Evolutionary conservation across 2,113 vertebrate genomes (phyloP).

Genomic region (Myiagra hebetior): DNA sequence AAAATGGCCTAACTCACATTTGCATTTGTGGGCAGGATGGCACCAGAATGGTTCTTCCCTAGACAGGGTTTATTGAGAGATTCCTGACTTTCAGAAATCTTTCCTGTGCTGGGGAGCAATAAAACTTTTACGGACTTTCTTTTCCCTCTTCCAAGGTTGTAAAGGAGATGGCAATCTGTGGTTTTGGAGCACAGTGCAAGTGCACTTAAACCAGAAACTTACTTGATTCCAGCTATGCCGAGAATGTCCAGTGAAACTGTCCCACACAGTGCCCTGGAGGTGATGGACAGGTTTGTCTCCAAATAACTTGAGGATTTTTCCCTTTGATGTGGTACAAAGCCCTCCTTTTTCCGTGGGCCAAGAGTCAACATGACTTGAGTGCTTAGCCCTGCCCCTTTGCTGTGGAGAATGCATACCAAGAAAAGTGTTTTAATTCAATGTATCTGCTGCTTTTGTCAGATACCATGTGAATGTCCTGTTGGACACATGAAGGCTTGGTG

Average conservation of each 20-base stretch:
- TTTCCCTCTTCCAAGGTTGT: background rate
- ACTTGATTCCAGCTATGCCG: background rate
- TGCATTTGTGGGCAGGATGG: background rate
- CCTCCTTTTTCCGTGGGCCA: background rate
- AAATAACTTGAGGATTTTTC: background rate
- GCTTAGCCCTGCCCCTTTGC: background rate
- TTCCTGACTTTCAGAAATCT: background rate
- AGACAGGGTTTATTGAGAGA: background rate
- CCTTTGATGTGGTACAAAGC: background rate
- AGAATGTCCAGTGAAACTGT: background rate
- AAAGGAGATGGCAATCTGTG: accelerated
- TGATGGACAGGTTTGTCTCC: no score
- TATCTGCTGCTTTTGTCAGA: background rate
- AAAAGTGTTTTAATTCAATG: accelerated
- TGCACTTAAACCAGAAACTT: accelerated
- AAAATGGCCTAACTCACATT: background rate
- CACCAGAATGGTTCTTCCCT: background rate
- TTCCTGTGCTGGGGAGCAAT: background rate
- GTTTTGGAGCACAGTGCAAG: accelerated
- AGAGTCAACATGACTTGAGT: background rate
- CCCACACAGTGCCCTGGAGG: no score
- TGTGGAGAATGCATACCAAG: background rate
- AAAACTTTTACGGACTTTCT: accelerated
- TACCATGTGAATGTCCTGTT: accelerated
- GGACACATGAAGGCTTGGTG: background rate